Base-by-base conservation (phyloP, 2,113 vertebrate genomes). In the Etheostoma spectabile region DNA sequence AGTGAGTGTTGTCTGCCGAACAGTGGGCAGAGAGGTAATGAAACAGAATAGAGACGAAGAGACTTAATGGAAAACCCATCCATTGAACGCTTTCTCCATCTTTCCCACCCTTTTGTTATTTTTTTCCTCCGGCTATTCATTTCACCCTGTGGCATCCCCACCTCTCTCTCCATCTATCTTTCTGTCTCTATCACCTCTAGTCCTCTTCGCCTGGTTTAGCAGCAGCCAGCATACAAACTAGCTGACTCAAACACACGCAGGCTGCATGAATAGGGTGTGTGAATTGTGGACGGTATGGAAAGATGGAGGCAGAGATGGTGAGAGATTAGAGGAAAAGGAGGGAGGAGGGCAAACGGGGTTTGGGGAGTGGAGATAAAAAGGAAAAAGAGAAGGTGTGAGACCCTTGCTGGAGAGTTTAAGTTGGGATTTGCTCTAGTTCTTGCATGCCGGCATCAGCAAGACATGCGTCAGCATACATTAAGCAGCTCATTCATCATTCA, bases 161-260 rank as follows among this genome's bases (percentile, higher is more conserved):
- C 69, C 85, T 52, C 57, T 49, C 75, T 79, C 74, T 80, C 80
- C 16, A 60, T 87, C 80, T 72, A 67, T 82, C 83, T 82, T 27
- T 70, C 72, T 27, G 49, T 67, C 76, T 90, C 81, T 67, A 76
- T 79, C 65, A 79, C 78, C 79, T 85, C 79, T 59, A 83, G 27
- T 57, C 78, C 80, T 72, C 70, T 68, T 72, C 35, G 22, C 77
- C 60, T 70, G 85, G 65, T 76, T 73, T 27, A 84, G 89, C 82
- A 84, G 89, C 86, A 90, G 76, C 90, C 71, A 6, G 91, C 89
- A 93, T 93, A 93, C 93, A 93, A 91, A 93, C 87, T 82, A 93
- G 91, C 91, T 91, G 84, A 93, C 85, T 90, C 91, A 90, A 90
- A 49, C 66, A 64, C 74, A 63, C 65, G 61, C n/a, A 16, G 55